These are phyloP conservation scores for Patella depressa DNA, from an alignment of 2,888 invertebrate species.

Conservation along the genomic window DNA sequence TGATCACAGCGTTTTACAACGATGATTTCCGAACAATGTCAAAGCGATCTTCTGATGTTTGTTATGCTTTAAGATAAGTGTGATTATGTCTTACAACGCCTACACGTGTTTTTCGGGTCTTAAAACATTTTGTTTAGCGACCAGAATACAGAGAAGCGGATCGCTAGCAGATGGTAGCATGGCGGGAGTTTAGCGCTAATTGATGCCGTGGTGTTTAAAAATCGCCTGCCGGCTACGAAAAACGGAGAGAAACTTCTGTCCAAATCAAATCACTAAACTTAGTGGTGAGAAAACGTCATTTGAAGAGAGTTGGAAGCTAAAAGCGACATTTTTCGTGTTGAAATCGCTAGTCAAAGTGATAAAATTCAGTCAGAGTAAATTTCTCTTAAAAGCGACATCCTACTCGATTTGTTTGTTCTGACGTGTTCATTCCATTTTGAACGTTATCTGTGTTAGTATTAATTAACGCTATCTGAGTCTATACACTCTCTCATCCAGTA, in stretches of 20 bases:
- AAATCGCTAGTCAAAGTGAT: background rate
- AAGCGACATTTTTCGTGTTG: constrained; percentile 7
- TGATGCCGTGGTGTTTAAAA: constrained; percentile 9
- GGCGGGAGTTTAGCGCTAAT: constrained; percentile 8
- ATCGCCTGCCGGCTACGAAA: constrained; percentile 11
- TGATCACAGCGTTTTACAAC: too few relatives aligned
- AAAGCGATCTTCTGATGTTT: too few relatives aligned
- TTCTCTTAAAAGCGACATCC: constrained; percentile 9
- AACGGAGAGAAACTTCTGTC: constrained; percentile 9
- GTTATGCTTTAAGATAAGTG: too few relatives aligned
- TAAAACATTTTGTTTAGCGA: background rate
- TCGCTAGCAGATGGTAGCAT: constrained; percentile 10
- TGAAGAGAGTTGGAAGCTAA: constrained; percentile 6
- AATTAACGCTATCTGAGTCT: background rate
- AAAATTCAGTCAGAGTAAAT: constrained; percentile 5
- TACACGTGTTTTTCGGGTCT: background rate
- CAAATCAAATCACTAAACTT: constrained; percentile 6
- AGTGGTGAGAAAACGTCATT: constrained; percentile 13
- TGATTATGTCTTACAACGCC: too few relatives aligned
- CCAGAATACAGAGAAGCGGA: background rate
- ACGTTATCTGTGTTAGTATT: background rate
- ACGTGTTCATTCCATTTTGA: background rate
- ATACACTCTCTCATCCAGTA: background rate
- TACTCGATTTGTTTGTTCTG: background rate
- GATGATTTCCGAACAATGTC: too few relatives aligned